Percentiles rank a stretch among this genome's conserved stretches.
Evolutionary conservation across 2,888 invertebrate genomes (phyloP).

Genomic region (Latrodectus hesperus): DNA sequence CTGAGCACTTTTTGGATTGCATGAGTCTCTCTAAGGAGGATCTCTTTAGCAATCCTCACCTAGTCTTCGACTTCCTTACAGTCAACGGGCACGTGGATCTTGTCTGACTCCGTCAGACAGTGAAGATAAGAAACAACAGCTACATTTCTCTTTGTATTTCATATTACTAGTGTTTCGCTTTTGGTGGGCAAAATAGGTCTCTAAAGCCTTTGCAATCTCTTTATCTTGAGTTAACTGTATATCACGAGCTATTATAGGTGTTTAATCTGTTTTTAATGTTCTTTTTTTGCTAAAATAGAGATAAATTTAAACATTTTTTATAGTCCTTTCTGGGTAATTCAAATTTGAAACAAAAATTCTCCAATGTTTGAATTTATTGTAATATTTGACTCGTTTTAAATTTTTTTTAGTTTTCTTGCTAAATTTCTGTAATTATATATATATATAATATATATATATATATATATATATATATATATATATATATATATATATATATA

Average conservation of each 20-base stretch:
- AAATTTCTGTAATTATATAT: too few species aligned
- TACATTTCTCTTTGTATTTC: constrained; percentile 9
- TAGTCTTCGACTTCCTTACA: too few species aligned
- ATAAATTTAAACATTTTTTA: not conserved
- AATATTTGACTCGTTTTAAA: not conserved
- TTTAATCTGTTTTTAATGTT: not conserved
- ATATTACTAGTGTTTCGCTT: constrained; percentile 3
- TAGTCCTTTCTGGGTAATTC: not conserved
- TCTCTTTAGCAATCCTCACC: too few species aligned
- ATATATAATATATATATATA: too few species aligned
- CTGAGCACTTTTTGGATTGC: too few species aligned
- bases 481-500: too few species aligned
- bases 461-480: too few species aligned
- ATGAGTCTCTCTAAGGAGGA: too few species aligned
- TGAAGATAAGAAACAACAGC: too few species aligned
- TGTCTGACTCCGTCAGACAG: too few species aligned
- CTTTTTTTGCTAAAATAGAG: not conserved
- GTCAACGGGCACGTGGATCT: too few species aligned
- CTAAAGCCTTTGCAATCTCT: not conserved
- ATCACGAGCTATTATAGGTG: not conserved
- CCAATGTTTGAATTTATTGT: not conserved
- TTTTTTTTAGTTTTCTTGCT: not conserved
- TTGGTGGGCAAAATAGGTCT: constrained; percentile 10
- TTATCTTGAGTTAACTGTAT: not conserved
- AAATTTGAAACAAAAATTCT: not conserved